Evolutionary conservation across 2,888 invertebrate species (phyloP), one percentile per base, ranked within the genome.

Genomic region (Alcis repandata): DNA sequence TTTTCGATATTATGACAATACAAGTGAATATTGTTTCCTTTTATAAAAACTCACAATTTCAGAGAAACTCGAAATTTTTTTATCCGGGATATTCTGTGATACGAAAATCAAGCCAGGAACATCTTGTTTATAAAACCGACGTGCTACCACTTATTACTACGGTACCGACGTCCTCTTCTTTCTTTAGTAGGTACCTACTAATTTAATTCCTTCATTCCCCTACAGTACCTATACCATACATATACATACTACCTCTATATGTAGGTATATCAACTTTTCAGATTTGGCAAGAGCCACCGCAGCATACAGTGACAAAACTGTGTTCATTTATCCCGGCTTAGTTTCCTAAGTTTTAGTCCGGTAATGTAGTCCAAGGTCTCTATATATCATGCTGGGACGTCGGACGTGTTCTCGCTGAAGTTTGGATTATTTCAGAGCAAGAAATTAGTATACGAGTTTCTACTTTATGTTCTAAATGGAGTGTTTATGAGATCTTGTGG

Each of bases 351-450:
- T 75, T 77, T 74, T 61, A 70, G 68, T 61, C 49, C 70, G 56
- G 68, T 74, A 77, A 80, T 79, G 66, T 78, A 77, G 68, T 74
- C 77, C 73, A 76, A 78, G 77, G 78, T 74, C 76, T 61, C 66
- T 58, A 78, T 82, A 79, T 76, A 78, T 82, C 82, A 78, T 74
- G 32, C 54, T 49, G 54, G 59, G 43, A 49, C 61, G 43, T 41
- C 38, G 45, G 49, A 59, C 64, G 67, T 51, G 58, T 61, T 45
- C 33, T 33, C 27, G 52, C 63, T 36, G 56, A 52, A 46, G 57
- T 53, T 60, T 41, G 46, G 41, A 32, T 60, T 67, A 59, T 52
- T 63, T 59, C 11, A 64, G 68, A 63, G 68, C 65, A 61, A 67
- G 72, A 72, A 74, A 74, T 75, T 71, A 59, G 61, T 36, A 63